phyloP scores from a whole-genome alignment of 2,113 vertebrate genomes.

The Perca flavescens region DNA sequence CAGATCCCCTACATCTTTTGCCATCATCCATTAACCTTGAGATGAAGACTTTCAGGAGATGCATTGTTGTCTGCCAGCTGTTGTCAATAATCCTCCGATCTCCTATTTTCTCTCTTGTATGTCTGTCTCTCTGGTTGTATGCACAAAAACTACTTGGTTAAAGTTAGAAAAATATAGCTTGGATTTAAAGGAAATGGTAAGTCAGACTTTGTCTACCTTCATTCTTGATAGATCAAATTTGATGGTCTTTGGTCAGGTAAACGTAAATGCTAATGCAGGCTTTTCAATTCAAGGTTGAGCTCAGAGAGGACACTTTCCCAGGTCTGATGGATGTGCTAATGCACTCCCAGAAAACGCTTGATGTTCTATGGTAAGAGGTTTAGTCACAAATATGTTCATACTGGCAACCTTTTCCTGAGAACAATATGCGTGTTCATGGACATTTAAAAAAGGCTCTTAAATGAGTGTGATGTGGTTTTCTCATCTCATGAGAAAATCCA shows the following conservation, averaged over 20 bases:
- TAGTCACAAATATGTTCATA: background rate
- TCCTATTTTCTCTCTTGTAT: constrained; percentile 23
- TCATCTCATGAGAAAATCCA: background rate
- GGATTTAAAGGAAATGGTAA: background rate
- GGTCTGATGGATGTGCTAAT: background rate
- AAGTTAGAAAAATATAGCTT: background rate
- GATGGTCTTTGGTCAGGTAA: background rate
- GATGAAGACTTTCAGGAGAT: constrained; percentile 71
- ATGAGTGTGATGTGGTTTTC: background rate
- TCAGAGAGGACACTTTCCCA: background rate
- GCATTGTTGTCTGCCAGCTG: constrained; percentile 67
- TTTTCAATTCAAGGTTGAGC: constrained; percentile 1
- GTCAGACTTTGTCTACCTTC: background rate
- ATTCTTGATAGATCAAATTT: background rate
- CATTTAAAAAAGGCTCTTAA: background rate
- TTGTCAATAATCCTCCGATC: constrained; percentile 46
- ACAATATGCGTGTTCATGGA: background rate
- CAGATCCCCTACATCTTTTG: constrained; percentile 39
- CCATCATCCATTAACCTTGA: constrained; percentile 67
- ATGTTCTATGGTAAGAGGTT: background rate
- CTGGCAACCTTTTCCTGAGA: background rate
- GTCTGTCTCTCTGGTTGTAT: constrained; percentile 14
- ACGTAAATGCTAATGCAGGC: background rate
- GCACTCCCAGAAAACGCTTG: background rate
- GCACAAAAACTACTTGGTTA: background rate